These are phyloP conservation scores for Actinernus sp. DNA, from an alignment of 92 coral and sea anemone species.

Conservation along the genomic window DNA sequence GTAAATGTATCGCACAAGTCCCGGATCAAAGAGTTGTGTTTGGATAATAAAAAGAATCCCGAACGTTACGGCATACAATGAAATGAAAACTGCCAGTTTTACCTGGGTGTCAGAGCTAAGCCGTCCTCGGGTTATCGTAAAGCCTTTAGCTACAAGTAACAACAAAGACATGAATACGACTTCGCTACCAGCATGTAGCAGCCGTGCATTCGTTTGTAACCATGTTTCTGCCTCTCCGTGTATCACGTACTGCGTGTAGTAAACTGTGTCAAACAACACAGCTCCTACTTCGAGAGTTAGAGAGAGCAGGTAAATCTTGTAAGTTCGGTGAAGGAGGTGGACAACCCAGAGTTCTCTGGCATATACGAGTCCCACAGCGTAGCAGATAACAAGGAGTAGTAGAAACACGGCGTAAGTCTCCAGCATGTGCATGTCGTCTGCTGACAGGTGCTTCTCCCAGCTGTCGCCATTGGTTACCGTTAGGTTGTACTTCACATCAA, in stretches of 20 bases:
- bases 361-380: constrained; percentile 7
- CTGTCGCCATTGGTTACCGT: constrained; percentile 64
- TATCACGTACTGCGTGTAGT: constrained; percentile 21
- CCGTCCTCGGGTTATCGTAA: constrained; percentile 63
- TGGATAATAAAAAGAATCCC: constrained; percentile 47
- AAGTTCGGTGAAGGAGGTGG: constrained; percentile 57
- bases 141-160: constrained; percentile 66
- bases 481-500: constrained; percentile 53
- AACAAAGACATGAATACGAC: constrained; percentile 40
- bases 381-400: constrained; percentile 10
- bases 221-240: constrained; percentile 18
- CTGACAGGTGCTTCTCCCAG: constrained; percentile 71
- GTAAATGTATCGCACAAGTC: constrained; percentile 9
- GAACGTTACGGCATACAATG: constrained; percentile 46
- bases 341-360: constrained; percentile 30
- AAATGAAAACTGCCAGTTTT: constrained; percentile 47
- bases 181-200: constrained; percentile 67
- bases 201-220: constrained; percentile 13
- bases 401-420: constrained; percentile 31
- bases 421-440: constrained; percentile 43
- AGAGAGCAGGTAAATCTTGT: constrained; percentile 52
- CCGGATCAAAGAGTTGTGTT: constrained; percentile 28
- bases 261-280: constrained; percentile 29
- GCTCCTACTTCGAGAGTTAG: constrained; percentile 45
- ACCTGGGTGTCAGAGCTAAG: constrained; percentile 22